Percentiles rank a stretch among this genome's conserved stretches.
Evolutionary conservation across 92 coral and sea anemone genomes (phyloP).

Genomic region (Parazoanthus swiftii): DNA sequence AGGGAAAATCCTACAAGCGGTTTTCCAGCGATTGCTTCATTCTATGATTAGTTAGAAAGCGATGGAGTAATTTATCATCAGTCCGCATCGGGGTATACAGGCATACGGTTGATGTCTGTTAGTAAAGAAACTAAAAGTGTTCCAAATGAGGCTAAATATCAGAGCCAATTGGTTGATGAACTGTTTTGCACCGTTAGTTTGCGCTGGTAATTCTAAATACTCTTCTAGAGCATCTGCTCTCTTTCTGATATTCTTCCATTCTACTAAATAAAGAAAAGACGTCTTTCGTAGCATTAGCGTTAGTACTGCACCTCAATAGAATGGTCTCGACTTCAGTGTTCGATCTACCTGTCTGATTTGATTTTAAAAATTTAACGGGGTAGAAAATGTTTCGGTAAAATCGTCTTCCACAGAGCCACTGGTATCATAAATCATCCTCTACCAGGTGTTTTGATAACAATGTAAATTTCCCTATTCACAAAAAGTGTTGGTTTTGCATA

Average conservation of each 20-base stretch:
- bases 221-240: neutral
- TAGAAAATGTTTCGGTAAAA: neutral
- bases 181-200: conserved; percentile 11
- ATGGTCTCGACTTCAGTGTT: neutral
- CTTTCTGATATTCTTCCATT: neutral
- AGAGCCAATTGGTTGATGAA: neutral
- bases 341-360: neutral
- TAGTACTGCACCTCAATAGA: neutral
- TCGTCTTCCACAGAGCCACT: neutral
- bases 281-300: neutral
- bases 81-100: neutral
- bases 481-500: conserved; percentile 42
- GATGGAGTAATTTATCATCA: neutral
- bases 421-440: conserved; percentile 13
- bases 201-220: neutral
- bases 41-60: too few species aligned
- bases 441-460: conserved; percentile 42
- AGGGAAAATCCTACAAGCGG: neutral
- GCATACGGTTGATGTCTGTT: neutral
- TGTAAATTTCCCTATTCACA: conserved; percentile 31
- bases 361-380: neutral
- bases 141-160: neutral
- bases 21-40: neutral
- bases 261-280: neutral
- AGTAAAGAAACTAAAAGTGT: neutral